Evolutionary conservation across 1,140 invertebrate species (phyloP).

Genomic region (Bombus picipes): DNA sequence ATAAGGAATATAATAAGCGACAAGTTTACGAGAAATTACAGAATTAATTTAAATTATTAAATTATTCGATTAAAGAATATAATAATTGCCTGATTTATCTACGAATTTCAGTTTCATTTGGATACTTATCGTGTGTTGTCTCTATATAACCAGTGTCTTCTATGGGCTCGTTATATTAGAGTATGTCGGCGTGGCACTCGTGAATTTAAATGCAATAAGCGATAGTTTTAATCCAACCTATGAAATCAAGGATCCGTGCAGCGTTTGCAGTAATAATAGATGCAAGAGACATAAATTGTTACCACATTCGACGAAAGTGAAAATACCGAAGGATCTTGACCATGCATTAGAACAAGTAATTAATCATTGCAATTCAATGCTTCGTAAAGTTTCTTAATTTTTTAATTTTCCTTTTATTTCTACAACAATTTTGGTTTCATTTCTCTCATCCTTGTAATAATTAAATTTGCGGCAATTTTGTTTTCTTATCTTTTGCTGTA

Average conservation of each 20-base stretch:
- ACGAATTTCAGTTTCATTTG: conserved; percentile 69
- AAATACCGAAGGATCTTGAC: conserved; percentile 79
- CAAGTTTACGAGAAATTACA: too few species aligned
- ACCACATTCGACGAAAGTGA: conserved; percentile 75
- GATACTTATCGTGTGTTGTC: conserved; percentile 60
- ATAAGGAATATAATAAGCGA: too few species aligned
- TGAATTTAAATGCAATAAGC: conserved; percentile 57
- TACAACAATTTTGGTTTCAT: too few species aligned
- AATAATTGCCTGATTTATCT: background rate
- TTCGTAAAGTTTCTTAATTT: too few species aligned
- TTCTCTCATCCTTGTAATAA: too few species aligned
- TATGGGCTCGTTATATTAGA: conserved; percentile 71
- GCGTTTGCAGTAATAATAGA: conserved; percentile 76
- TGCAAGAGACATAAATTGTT: conserved; percentile 78
- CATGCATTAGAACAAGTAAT: conserved; percentile 76
- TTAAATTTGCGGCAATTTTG: too few species aligned
- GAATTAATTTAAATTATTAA: too few species aligned
- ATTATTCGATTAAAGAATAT: background rate
- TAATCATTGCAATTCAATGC: background rate
- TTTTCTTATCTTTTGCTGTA: too few species aligned
- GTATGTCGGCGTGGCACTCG: conserved; percentile 59
- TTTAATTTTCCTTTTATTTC: too few species aligned
- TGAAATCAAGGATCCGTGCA: conserved; percentile 64
- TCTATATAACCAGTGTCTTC: conserved; percentile 68
- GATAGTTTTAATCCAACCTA: conserved; percentile 38